Evolutionary conservation across 2,113 vertebrate genomes (phyloP), one percentile per base, ranked within the genome.

Genomic region (Ceyx margarethae): DNA sequence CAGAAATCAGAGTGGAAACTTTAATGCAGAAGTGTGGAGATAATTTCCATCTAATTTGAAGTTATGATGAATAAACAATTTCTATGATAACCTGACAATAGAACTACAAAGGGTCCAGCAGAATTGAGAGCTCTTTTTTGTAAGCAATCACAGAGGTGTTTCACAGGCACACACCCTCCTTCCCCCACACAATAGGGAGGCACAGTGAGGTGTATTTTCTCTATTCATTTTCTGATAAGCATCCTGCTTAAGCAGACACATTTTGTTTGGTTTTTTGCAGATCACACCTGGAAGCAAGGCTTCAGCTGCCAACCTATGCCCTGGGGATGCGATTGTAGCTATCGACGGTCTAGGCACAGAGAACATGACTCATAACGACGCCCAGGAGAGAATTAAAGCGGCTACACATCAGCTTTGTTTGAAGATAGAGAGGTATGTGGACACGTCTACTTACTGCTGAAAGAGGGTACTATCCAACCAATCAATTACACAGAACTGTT

Each of bases 221-320:
- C 35, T 45, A 54, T 22, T 10, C 9, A 1, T 66, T 81, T 81
- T 79, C 8, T 7, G n/a, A 35, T 56, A n/a, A 43, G 28, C 10
- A 23, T 40, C 19, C 31, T 71, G 56, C 67, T 89, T 82, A 75
- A 91, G 40, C 57, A 90, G 35, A 42, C 71, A 33, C 11, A 9
- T 43, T 53, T 80, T 66, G 48, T 37, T 37, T 37, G 37, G 26
- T 94, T 89, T 95, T 92, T 97, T 98, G 57, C 97, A 99, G 99
- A 98, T 99, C 88, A 99, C 98, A 33, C 98, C 99, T 22, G 99
- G 99, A 96, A 99, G 99, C 94, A 99, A 98, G 94, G 99, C 99
- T 7, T 98, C 98, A 10, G 69, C 97, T 17, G 99, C 98, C 62
- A 98, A 99, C 95, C 94, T 99, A 86, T 98, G 98, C 77, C 97